Conservation (phyloP, 2,797 vertebrate genomes). For the Paedocypris micromegethes region DNA sequence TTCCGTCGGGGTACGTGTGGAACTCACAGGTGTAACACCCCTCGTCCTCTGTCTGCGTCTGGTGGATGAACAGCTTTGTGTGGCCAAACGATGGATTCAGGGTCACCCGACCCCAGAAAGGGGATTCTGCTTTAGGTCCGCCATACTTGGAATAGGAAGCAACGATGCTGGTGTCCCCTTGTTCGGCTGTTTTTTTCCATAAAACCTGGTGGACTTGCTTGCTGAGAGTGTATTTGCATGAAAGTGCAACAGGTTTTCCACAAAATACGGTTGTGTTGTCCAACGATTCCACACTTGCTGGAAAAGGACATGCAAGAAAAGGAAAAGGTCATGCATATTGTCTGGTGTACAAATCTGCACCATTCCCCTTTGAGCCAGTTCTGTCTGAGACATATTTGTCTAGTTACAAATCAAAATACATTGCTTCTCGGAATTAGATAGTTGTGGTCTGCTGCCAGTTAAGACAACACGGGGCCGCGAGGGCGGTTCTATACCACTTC, state of each 20-base stretch:
- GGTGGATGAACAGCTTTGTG: constrained; percentile 56
- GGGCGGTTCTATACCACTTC: constrained; percentile 25
- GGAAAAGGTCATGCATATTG: neutral
- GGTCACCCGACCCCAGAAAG: constrained; percentile 47
- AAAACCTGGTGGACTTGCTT: constrained; percentile 63
- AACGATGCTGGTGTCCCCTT: constrained; percentile 60
- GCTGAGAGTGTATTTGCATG: constrained; percentile 60
- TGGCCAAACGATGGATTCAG: constrained; percentile 58
- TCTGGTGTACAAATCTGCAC: too few relatives aligned
- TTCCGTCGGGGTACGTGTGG: constrained; percentile 65
- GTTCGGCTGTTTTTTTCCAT: constrained; percentile 68
- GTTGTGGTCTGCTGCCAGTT: constrained; percentile 4
- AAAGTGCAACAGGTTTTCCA: constrained; percentile 54
- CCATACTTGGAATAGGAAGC: constrained; percentile 49
- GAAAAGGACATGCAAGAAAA: constrained; percentile 2
- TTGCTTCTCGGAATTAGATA: constrained; percentile 6
- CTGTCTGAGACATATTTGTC: neutral
- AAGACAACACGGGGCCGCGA: constrained; percentile 4
- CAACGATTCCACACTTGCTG: constrained; percentile 58
- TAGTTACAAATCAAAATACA: neutral
- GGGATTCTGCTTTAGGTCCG: constrained; percentile 27
- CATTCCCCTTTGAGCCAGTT: too few relatives aligned
- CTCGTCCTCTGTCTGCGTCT: constrained; percentile 64
- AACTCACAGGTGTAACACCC: constrained; percentile 75
- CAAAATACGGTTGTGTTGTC: constrained; percentile 62